phyloP scores from a whole-genome alignment of 2,888 invertebrate species.

The Sabellastarte sp. region DNA sequence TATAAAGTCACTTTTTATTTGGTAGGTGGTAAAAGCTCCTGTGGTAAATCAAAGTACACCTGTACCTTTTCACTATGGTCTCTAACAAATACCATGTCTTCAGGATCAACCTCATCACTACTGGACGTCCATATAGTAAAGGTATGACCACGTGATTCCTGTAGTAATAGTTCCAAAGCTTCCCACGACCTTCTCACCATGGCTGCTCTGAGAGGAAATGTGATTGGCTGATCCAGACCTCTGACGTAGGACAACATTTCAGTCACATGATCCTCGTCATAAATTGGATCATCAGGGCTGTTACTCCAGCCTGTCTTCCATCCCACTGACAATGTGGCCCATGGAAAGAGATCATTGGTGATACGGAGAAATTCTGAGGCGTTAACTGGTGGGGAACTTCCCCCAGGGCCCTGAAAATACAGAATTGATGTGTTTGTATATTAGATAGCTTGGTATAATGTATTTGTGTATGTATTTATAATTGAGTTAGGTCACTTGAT shows the following conservation, averaged over 20 bases:
- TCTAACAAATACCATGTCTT: constrained; percentile 69
- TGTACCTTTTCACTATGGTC: constrained; percentile 68
- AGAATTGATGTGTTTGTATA: too few species aligned
- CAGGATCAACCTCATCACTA: constrained; percentile 70
- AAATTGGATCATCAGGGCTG: constrained; percentile 50
- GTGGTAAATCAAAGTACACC: constrained; percentile 78
- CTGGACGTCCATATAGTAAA: constrained; percentile 78
- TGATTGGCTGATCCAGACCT: constrained; percentile 69
- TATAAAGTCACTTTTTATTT: too few species aligned
- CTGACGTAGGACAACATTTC: constrained; percentile 47
- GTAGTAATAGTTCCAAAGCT: constrained; percentile 67
- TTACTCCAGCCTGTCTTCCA: constrained; percentile 79
- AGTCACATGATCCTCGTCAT: constrained; percentile 66
- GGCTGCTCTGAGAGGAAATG: constrained; percentile 77
- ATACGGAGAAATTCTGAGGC: constrained; percentile 67
- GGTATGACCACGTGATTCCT: constrained; percentile 65
- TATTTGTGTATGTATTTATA: too few species aligned
- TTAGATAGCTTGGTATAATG: too few species aligned
- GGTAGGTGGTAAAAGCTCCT: too few species aligned
- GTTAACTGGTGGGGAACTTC: constrained; percentile 66
- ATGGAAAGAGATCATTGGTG: constrained; percentile 65
- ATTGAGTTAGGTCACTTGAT: too few species aligned
- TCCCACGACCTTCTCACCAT: constrained; percentile 70
- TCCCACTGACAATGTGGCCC: constrained; percentile 75
- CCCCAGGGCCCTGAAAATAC: not conserved